Percentiles rank a stretch among this genome's conserved stretches.
Conservation (phyloP, 1,140 invertebrate species). For the Meloidogyne chitwoodi region DNA sequence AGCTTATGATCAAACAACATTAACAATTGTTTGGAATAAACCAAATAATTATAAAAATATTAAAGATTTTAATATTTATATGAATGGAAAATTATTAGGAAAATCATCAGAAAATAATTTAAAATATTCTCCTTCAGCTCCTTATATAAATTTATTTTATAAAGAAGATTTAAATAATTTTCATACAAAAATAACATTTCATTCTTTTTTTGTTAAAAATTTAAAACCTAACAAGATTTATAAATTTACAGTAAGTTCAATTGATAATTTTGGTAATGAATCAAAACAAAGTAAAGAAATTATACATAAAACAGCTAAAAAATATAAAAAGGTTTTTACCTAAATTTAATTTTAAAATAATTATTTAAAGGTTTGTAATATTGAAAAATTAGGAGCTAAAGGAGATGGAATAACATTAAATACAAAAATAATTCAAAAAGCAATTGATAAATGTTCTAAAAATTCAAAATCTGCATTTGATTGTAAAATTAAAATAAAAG, state of each 20-base stretch:
- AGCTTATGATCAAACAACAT: not conserved
- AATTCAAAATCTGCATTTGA: not conserved
- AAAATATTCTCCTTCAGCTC: not conserved
- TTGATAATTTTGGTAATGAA: not conserved
- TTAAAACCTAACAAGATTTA: not conserved
- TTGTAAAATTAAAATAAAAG: not conserved
- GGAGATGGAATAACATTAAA: constrained; percentile 1
- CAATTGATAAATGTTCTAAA: not conserved
- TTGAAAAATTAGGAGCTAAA: not conserved
- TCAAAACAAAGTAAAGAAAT: not conserved
- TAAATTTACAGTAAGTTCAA: not conserved
- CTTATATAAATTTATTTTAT: constrained; percentile 2
- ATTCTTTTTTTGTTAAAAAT: not conserved
- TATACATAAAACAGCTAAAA: not conserved
- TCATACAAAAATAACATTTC: not conserved
- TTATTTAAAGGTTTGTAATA: not conserved
- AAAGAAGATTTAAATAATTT: not conserved
- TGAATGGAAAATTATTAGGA: not conserved
- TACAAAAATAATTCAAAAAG: not conserved
- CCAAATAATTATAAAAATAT: not conserved
- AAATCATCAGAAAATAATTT: not conserved
- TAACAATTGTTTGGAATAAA: constrained; percentile 9
- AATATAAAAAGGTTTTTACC: not conserved
- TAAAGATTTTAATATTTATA: constrained; percentile 5
- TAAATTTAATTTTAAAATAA: too few species aligned